phyloP scores from a whole-genome alignment of 2,888 invertebrate genomes.

The Ectemnius lituratus region DNA sequence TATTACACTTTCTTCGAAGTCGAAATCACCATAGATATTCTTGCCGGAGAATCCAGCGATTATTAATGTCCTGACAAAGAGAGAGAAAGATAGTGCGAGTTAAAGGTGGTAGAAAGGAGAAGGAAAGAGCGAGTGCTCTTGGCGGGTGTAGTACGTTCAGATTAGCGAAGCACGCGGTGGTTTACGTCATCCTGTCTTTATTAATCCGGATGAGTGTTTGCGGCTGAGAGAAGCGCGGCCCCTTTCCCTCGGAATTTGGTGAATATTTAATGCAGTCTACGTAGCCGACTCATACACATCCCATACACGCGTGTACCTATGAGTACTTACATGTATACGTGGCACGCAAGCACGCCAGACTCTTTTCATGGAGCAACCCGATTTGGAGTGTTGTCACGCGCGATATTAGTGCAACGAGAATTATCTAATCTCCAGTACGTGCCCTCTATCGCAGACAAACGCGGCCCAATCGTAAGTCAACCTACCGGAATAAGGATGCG shows the following conservation, averaged over 20 bases:
- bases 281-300: too few species aligned
- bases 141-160: neutral
- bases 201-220: conserved; percentile 36
- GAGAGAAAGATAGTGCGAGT: conserved; percentile 1
- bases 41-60: neutral
- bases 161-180: conserved; percentile 6
- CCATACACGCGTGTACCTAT: conserved; percentile 10
- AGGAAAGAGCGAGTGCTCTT: too few species aligned
- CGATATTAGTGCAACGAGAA: conserved; percentile 42
- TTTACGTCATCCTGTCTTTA: conserved; percentile 29
- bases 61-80: neutral
- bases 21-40: neutral
- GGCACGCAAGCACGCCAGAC: too few species aligned
- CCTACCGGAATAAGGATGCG: too few species aligned
- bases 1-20: neutral
- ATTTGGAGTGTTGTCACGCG: conserved; percentile 40
- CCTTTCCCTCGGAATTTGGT: neutral
- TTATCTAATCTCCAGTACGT: conserved; percentile 57
- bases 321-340: conserved; percentile 8
- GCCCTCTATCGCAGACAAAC: conserved; percentile 26
- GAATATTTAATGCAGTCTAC: conserved; percentile 18
- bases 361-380: conserved; percentile 34
- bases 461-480: conserved; percentile 32
- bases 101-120: too few species aligned
- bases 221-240: conserved; percentile 17